phyloP scores from a whole-genome alignment of 2,113 vertebrate species.

The Bos indicus region DNA sequence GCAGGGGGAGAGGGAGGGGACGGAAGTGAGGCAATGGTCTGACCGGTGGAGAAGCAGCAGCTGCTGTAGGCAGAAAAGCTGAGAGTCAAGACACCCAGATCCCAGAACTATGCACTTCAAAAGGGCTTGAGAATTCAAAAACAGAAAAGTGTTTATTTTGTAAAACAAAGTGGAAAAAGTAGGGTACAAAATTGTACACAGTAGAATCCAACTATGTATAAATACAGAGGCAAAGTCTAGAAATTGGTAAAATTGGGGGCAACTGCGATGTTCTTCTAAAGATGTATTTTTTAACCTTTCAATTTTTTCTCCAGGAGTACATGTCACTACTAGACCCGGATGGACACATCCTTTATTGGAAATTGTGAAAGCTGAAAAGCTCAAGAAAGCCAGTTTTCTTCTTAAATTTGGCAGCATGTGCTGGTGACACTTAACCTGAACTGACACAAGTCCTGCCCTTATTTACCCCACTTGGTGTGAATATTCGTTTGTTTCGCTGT shows the following conservation, averaged over 20 bases:
- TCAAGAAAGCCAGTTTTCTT: not conserved
- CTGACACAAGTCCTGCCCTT: not conserved
- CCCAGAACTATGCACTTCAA: not conserved
- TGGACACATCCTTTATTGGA: not conserved
- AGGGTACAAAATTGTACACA: not conserved
- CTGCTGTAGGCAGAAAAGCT: not conserved
- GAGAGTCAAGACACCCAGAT: not conserved
- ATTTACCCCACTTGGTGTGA: fast-evolving
- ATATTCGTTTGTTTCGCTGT: not conserved
- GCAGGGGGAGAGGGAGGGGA: not conserved
- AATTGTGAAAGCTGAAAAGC: not conserved
- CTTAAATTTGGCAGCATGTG: not conserved
- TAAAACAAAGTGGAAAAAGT: not conserved
- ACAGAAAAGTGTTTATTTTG: not conserved
- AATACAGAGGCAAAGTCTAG: not conserved
- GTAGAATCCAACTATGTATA: not conserved
- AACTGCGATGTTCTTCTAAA: not conserved
- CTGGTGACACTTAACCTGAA: not conserved
- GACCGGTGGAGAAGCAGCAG: fast-evolving
- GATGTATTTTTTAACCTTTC: not conserved
- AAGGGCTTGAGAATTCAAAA: not conserved
- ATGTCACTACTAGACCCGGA: not conserved
- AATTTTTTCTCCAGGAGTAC: not conserved
- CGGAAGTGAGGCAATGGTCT: fast-evolving
- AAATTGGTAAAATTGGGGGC: not conserved